Evolutionary conservation across 2,888 invertebrate genomes (phyloP), one percentile per base, ranked within the genome.

Genomic region (Nemotelus pantherinus): DNA sequence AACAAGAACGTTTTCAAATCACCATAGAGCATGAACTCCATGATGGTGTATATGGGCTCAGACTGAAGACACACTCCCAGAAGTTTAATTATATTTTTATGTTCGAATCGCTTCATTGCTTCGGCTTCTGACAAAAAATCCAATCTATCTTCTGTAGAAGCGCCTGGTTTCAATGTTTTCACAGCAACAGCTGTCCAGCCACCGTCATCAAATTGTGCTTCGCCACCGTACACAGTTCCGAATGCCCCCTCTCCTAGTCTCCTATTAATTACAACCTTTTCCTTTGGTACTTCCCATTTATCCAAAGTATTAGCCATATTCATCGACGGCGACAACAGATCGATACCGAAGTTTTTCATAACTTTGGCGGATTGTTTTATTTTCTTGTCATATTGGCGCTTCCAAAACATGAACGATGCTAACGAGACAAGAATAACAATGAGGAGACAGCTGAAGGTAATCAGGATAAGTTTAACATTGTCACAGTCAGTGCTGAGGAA

Each of bases 1-100:
- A 97, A 86, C 77, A 97, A 89, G 87, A 93, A 97, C 6, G 94
- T 95, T 88, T 96, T 97, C 81, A 97, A 88, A 85, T 97, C 97
- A 43, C 96, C 97, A 85, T 96, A 95, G 55, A 97, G 88, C 94
- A 96, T 95, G 84, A 95, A 96, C 86, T 97, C 97, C 96, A 97
- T 97, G 10, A 97, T 92, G 0, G 95, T 95, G 84, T 95, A 94
- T 64, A 96, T 93, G 0, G 97, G 96, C 83, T 96, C 95, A 64
- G 91, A 92, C 83, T 94, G 92, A 1, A 96, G 94, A 82, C 95
- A 95, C 9, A 97, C 96, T 0, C 94, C 97, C 41, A 96, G 87
- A 48, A 97, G 88, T 81, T 92, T 91, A 10, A 97, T 93, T 76
- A 97, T 93, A 85, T 97, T 97, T 83, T 93, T 92, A 85, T 97